Base-by-base conservation (phyloP, 2,797 vertebrate genomes). In the Ctenochaetus hawaiiensis region DNA sequence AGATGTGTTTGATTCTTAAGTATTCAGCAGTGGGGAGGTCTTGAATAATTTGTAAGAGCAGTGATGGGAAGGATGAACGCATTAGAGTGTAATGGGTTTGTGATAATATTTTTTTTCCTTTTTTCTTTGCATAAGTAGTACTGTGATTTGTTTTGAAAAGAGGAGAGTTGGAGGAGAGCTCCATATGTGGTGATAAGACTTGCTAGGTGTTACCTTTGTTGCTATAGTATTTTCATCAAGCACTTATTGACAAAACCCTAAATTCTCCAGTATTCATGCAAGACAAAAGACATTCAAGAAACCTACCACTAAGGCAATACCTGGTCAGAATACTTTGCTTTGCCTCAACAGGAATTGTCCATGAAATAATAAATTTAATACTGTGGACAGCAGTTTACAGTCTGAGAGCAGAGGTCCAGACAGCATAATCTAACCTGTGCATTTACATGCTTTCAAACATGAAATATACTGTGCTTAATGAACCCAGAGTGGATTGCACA, bases 401-500 rank as follows among this genome's bases (percentile, higher is more conserved):
- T 37, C 18, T 45, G 13, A 74, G 65, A 26, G n/a, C 17, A 5
- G 5, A 57, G 8, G 70, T 72, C 63, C 68, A 78, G 30, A 51
- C 23, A 37, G 23, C 18, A 52, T 3, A 65, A 47, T 17, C 10
- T 39, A 64, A 22, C 10, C 48, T 69, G 43, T 76, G 51, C 44
- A 51, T 78, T 69, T 45, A 70, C 10, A n/a, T 43, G 13, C 16
- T 77, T 72, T 75, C 45, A 51, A 67, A 77, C 53, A 53, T 75
- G 20, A 80, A 84, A 77, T 48, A 64, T 39, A 22, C 60, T 18
- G 12, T n/a, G 18, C 54, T 61, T 67, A 83, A 82, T 78, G 78
- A 66, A 70, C 75, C 47, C 6, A 5, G 17, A 65, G 11, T 70
- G 79, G 39, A 64, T 57, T 67, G 44, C 65, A 58, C 73, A 80